These are phyloP conservation scores for Maccullochella peelii DNA, from an alignment of 2,113 vertebrate species.

Conservation along the genomic window DNA sequence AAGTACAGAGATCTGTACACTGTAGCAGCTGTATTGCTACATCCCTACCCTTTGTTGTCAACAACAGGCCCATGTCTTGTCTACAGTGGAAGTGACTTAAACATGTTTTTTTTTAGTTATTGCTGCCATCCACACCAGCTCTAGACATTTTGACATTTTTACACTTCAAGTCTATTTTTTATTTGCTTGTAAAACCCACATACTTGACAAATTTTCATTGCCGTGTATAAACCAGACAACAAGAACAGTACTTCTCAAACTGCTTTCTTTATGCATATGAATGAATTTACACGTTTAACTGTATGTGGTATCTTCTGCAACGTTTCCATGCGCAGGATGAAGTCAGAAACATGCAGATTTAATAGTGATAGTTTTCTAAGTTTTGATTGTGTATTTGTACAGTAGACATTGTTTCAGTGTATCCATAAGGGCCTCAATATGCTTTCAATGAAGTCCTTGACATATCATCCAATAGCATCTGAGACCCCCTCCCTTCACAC, in stretches of 20 bases:
- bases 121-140: not conserved
- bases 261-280: not conserved
- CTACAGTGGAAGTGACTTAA: not conserved
- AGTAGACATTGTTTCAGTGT: not conserved
- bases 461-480: too few species aligned
- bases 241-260: not conserved
- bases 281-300: not conserved
- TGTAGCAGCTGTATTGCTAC: slow-evolving; percentile 6
- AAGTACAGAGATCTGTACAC: not conserved
- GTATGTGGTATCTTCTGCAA: not conserved
- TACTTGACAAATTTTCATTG: not conserved
- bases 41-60: not conserved
- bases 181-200: not conserved
- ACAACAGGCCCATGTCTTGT: not conserved
- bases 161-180: not conserved
- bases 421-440: not conserved
- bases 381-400: not conserved
- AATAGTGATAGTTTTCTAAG: not conserved
- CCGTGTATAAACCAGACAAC: not conserved
- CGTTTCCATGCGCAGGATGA: not conserved
- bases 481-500: too few species aligned
- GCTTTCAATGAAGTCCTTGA: not conserved
- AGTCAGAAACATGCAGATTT: not conserved
- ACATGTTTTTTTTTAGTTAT: not conserved
- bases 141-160: too few species aligned